Conservation (phyloP, 2,113 vertebrate genomes). For the Myrmecophaga tridactyla region DNA sequence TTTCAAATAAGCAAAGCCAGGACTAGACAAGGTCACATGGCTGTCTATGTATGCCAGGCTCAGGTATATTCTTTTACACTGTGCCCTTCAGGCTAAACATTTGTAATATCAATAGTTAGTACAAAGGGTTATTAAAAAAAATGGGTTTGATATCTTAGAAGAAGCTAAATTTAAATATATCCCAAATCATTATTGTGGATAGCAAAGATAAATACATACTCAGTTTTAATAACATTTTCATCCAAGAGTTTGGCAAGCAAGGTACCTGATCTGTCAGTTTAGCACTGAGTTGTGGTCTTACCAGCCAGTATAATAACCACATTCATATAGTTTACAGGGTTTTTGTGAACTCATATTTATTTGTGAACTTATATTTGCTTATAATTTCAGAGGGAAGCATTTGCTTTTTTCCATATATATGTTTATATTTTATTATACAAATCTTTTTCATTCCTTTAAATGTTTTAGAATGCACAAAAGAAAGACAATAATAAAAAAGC, state of each 20-base stretch:
- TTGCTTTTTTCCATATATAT: background rate
- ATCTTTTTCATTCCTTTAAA: background rate
- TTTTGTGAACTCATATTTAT: background rate
- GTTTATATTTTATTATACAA: background rate
- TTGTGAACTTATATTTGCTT: background rate
- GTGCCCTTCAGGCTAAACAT: background rate
- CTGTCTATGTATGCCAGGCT: background rate
- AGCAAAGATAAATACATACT: background rate
- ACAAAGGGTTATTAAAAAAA: background rate
- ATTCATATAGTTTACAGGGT: background rate
- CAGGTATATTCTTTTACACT: background rate
- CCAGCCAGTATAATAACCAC: background rate
- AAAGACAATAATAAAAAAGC: background rate
- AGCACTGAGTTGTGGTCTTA: background rate
- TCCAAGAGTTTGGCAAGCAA: background rate
- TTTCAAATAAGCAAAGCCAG: background rate
- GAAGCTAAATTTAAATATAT: background rate
- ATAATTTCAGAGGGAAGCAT: background rate
- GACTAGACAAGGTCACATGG: background rate
- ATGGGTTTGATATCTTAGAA: background rate
- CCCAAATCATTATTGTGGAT: background rate
- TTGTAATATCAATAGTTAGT: background rate
- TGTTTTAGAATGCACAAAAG: background rate
- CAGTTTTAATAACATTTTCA: background rate
- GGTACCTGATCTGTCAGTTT: background rate